Base-by-base conservation (phyloP, 2,113 vertebrate genomes). In the Machaerirhynchus nigripectus region DNA sequence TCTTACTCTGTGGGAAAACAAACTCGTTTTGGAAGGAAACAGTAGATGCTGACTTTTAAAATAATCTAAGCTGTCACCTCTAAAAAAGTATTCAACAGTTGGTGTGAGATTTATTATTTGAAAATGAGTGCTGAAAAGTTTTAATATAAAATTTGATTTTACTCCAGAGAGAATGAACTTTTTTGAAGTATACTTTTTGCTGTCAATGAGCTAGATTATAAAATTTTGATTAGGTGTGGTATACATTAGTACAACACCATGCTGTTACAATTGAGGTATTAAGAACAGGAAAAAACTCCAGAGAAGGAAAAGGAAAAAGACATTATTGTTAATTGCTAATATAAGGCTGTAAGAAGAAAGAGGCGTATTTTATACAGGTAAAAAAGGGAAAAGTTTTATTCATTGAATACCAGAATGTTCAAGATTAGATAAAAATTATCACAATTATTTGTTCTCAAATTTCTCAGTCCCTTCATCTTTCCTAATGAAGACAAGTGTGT, bases 241-340 rank as follows among this genome's bases (percentile, higher is more conserved):
- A 42, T 50, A 17, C 61, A 73, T 42, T 31, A 67, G 27, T 33
- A 53, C 2, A 69, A 37, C 6, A 63, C 1, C 8, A 17, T 0
- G 0, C 13, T 31, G 12, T 59, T 50, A 67, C 0, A 2, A 15
- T 2, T 63, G n/a, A 57, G 13, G 14, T 35, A 50, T 61, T 86
- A 74, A 68, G 31, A 83, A 44, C 4, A 80, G 30, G 28, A 57
- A 73, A 79, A 69, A 40, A 11, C 9, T 40, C 6, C 6, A 64
- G 19, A 69, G 47, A 23, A 75, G 4, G n/a, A 68, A 44, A 7
- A 73, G 5, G 11, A 77, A 77, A 56, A 76, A 42, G 6, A 13
- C 26, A 18, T 27, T 35, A 40, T n/a, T 2, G 2, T 47, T 57
- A 44, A 76, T n/a, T 33, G 15, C 2, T 80, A 40, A 69, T 16